Percentiles rank a stretch among this genome's conserved stretches.
Conservation (phyloP, 2,888 invertebrate genomes). For the Tetanocera ferruginea region DNA sequence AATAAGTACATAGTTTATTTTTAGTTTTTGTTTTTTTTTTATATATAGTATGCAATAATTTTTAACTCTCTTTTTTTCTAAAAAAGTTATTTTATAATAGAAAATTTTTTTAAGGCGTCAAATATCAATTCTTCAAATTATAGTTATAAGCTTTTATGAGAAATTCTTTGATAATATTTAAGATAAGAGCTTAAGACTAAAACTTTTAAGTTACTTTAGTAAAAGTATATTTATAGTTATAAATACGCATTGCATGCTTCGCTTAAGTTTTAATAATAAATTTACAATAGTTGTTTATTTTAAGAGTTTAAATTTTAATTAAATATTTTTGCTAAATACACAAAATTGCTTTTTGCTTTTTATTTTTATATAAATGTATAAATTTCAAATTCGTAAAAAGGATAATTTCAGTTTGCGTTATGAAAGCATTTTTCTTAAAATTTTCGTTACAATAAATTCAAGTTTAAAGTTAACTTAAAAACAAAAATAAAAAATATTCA, state of each 20-base stretch:
- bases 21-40: slow-evolving; percentile 17
- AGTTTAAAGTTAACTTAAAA: too few relatives aligned
- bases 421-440: background rate
- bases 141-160: background rate
- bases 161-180: background rate
- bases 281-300: slow-evolving; percentile 38
- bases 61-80: slow-evolving; percentile 40
- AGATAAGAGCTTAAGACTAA: background rate
- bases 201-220: background rate
- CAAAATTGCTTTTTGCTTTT: background rate
- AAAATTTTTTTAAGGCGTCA: slow-evolving; percentile 50
- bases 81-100: slow-evolving; percentile 45
- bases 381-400: background rate
- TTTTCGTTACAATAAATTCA: background rate
- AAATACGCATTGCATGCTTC: slow-evolving; percentile 56
- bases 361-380: background rate
- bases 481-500: too few relatives aligned
- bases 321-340: slow-evolving; percentile 27
- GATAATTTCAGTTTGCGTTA: background rate
- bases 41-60: slow-evolving; percentile 19
- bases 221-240: slow-evolving; percentile 34
- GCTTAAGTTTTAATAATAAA: slow-evolving; percentile 39
- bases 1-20: slow-evolving; percentile 36
- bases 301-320: slow-evolving; percentile 22
- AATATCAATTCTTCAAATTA: slow-evolving; percentile 19